phyloP scores from a whole-genome alignment of 2,113 vertebrate species.

The Lasiurus cinereus region DNA sequence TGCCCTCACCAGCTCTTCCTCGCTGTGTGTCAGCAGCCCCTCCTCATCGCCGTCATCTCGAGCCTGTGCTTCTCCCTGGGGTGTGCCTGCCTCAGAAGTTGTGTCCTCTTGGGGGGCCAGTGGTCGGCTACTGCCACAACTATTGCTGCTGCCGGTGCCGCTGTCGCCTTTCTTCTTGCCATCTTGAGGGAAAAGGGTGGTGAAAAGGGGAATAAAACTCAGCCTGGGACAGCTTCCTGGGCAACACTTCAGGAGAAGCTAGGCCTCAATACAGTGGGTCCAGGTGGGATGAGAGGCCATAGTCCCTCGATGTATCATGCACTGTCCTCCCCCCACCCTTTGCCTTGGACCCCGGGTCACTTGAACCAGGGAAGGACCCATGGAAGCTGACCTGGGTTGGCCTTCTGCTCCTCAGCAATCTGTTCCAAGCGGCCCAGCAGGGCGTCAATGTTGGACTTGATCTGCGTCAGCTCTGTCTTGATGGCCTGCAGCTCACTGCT shows the following conservation, averaged over 20 bases:
- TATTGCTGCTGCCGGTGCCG: constrained; percentile 84
- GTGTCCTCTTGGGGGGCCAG: constrained; percentile 89
- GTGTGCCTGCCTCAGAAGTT: constrained; percentile 88
- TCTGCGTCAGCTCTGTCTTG: constrained; percentile 96
- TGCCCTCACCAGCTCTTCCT: constrained; percentile 91
- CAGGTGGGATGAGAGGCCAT: neutral
- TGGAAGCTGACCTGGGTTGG: constrained; percentile 88
- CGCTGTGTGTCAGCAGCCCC: constrained; percentile 87
- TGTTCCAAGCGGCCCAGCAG: constrained; percentile 95
- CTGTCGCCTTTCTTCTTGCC: constrained; percentile 89
- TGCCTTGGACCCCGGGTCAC: neutral
- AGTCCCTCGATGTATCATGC: neutral
- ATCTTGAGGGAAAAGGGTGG: constrained; percentile 81
- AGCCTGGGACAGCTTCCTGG: neutral
- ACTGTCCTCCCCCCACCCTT: neutral
- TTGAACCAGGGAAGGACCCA: neutral
- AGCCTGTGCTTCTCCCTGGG: constrained; percentile 86
- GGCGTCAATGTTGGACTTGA: constrained; percentile 96
- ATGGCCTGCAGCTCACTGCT: constrained; percentile 94
- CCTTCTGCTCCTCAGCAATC: constrained; percentile 93
- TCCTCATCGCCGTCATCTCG: constrained; percentile 91
- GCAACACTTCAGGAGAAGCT: neutral
- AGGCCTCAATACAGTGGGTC: neutral
- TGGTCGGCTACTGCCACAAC: constrained; percentile 46
- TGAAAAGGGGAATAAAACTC: neutral